Base-by-base conservation (phyloP, 1,140 invertebrate species). In the Magallana angulata region DNA sequence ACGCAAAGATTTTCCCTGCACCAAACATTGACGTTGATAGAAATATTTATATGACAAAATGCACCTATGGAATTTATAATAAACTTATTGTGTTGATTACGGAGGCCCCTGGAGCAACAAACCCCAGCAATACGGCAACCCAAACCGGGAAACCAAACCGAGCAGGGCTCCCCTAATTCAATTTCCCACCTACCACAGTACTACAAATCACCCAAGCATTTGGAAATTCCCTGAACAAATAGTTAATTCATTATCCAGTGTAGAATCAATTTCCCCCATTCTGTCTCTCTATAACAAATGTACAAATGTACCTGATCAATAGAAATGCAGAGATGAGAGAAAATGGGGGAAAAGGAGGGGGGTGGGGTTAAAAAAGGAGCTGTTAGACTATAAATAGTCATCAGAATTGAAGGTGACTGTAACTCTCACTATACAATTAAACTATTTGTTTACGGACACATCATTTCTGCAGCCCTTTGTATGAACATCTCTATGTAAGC, bases 141-240 rank as follows among this genome's bases (percentile, higher is more conserved):
- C 68, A 30, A 76, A 76, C 68, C 24, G 36, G 36, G 1, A 48
- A 76, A 24, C 24, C 68, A 30, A 76, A 76, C 68, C 24, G 68
- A 76, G 24, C 36, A 30, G 24, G 36, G 36, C 36, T 48, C 68
- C 18, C 68, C 24, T 76, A 76, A 76, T 76, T 76, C 68, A 76
- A 76, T 76, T 30, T 36, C 18, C 68, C 68, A 36, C 68, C 68
- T 76, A 30, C 18, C 9, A 12, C 11, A 8, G 11, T 30, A 36
- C 68, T 30, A 30, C 68, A 76, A 9, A 76, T 76, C 68, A 76
- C 68, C 68, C 24, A 76, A 76, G 68, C 24, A 76, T 76, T 76
- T 76, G 68, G 68, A 76, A 76, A 76, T 76, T 76, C 68, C 68
- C 68, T 76, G 68, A 76, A 76, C 68, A 76, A 76, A 76, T 76